phyloP scores from a whole-genome alignment of 2,888 invertebrate genomes.

The Barypeithes pellucidus region DNA sequence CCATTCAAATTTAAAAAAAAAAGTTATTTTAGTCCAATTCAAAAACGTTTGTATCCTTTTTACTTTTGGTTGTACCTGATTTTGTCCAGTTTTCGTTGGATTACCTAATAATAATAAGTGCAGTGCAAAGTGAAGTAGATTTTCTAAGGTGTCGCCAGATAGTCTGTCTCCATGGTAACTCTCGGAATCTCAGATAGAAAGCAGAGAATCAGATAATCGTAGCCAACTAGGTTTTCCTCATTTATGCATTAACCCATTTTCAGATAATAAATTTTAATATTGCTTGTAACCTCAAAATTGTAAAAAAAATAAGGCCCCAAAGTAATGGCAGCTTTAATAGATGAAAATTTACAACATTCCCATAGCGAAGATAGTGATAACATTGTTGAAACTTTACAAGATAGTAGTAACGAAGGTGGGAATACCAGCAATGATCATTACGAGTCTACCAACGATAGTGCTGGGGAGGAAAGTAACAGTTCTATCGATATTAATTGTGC shows the following conservation, averaged over 20 bases:
- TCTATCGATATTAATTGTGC: constrained; percentile 7
- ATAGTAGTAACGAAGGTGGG: not conserved
- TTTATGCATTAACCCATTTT: constrained; percentile 10
- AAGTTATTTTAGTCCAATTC: constrained; percentile 6
- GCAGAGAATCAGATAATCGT: constrained; percentile 7
- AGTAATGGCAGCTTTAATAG: constrained; percentile 14
- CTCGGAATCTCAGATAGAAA: constrained; percentile 33
- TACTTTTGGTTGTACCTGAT: not conserved
- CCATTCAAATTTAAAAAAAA: not conserved
- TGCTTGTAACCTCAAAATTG: not conserved
- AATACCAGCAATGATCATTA: constrained; percentile 14
- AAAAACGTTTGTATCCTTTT: not conserved
- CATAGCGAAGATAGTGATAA: not conserved
- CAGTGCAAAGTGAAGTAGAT: constrained; percentile 1
- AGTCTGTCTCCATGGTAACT: constrained; percentile 70
- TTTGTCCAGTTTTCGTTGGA: not conserved
- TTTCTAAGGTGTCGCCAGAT: constrained; percentile 62
- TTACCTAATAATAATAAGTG: not conserved
- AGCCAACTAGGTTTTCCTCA: not conserved
- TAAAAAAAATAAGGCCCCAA: not conserved
- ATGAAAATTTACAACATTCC: constrained; percentile 10
- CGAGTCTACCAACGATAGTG: not conserved
- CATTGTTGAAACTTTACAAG: not conserved
- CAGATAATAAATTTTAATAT: not conserved
- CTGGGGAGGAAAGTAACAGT: not conserved